Base-by-base conservation (phyloP, 2,797 vertebrate genomes). In the Todus mexicanus region DNA sequence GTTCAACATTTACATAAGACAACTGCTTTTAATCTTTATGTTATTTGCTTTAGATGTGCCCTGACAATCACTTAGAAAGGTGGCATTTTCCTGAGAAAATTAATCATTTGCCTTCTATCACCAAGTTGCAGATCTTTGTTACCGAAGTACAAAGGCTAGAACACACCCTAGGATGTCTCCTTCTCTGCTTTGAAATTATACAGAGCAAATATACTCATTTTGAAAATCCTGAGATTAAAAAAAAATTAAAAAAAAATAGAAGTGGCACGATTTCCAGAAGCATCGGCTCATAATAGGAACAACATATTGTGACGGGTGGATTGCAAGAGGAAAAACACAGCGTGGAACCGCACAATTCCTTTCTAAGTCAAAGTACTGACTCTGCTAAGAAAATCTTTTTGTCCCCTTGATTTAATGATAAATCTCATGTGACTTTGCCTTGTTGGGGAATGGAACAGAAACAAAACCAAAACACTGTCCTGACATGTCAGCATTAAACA, bases 11-110 rank as follows among this genome's bases (percentile, higher is more conserved):
- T 87, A 83, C n/a, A 6, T 79, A 81, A 88, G 63, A 64, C 0
- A 1, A 88, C 7, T 87, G 66, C 73, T 93, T 94, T 91, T 93
- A 78, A 93, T 91, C 82, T 86, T 92, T n/a, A 72, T 63, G 47
- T n/a, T 59, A 83, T 94, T 95, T 95, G 54, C 66, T 78, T 88
- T 57, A 89, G 76, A 95, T 29, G 10, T 81, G 73, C 56, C 82
- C 76, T 61, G 79, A 91, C 89, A 95, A 64, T 51, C 84, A 88
- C 83, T 81, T 76, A 50, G 35, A 72, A 81, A 96, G 95, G 78
- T 76, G 72, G 87, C 75, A 73, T 86, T 89, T 93, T 89, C 35
- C 87, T 60, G 87, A 95, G 76, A 95, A 96, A 95, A 92, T 77
- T 65, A 92, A 94, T 87, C 76, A 84, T 89, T 93, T 94, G 70